Conservation (phyloP, 2,113 vertebrate genomes). For the Alaudala cheleensis region DNA sequence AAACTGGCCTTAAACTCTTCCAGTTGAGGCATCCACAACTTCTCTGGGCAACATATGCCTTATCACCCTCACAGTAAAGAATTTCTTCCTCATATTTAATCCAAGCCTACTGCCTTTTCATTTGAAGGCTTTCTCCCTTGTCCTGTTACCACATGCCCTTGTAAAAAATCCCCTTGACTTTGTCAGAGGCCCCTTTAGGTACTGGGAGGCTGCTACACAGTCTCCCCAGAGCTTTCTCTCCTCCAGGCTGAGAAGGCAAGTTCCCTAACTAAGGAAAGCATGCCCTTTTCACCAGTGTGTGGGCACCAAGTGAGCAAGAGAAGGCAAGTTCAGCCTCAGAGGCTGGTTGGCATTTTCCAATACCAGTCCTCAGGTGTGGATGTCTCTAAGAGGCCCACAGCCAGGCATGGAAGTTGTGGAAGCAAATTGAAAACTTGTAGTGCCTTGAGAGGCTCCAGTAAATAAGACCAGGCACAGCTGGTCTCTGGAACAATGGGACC, state of each 20-base stretch:
- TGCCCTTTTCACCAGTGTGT: background rate
- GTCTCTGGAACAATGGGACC: background rate
- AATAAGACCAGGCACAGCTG: background rate
- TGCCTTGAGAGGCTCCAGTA: background rate
- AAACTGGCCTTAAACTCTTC: background rate
- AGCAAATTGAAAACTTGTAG: background rate
- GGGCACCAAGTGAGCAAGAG: background rate
- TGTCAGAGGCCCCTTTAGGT: accelerated
- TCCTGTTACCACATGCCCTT: accelerated
- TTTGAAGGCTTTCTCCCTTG: background rate
- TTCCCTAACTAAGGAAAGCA: background rate
- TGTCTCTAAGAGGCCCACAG: background rate
- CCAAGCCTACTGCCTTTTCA: background rate
- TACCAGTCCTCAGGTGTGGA: background rate
- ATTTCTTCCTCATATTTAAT: background rate
- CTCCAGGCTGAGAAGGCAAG: background rate
- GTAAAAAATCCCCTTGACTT: background rate
- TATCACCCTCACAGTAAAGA: background rate
- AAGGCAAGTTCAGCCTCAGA: background rate
- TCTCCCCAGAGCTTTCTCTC: background rate
- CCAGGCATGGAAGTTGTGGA: background rate
- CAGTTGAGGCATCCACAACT: background rate
- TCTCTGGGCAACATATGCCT: background rate
- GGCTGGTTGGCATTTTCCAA: background rate
- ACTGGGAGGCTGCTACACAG: background rate